phyloP scores from a whole-genome alignment of 2,797 vertebrate species.

The Lithobates sylvaticus region DNA sequence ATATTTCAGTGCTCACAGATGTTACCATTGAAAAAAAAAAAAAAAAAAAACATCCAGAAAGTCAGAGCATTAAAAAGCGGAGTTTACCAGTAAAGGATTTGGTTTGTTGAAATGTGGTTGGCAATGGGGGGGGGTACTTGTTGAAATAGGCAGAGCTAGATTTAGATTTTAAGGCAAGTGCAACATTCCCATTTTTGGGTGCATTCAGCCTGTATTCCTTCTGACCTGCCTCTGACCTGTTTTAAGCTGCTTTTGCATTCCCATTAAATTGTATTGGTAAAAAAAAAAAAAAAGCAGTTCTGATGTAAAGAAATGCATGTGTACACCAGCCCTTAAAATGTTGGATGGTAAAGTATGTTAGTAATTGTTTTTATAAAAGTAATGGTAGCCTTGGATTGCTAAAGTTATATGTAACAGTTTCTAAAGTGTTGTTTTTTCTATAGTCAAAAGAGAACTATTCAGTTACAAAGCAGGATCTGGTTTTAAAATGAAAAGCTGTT shows the following conservation, averaged over 20 bases:
- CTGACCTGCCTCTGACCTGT: background rate
- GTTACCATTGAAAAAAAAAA: background rate
- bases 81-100: background rate
- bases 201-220: background rate
- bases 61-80: too few species aligned
- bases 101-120: background rate
- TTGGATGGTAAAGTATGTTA: background rate
- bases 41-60: background rate
- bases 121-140: background rate
- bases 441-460: too few species aligned
- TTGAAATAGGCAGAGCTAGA: background rate
- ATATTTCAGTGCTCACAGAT: background rate
- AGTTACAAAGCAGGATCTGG: too few species aligned
- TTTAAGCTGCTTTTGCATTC: background rate
- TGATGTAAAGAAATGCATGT: background rate
- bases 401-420: too few species aligned
- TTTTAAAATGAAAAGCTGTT: too few species aligned
- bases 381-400: background rate
- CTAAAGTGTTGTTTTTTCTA: too few species aligned
- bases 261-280: background rate
- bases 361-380: background rate
- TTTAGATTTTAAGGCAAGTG: background rate
- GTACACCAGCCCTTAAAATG: background rate
- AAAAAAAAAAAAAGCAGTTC: background rate
- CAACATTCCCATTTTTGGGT: background rate